These are phyloP conservation scores for Alouatta palliata DNA, from an alignment of 2,113 vertebrate species.

Conservation along the genomic window DNA sequence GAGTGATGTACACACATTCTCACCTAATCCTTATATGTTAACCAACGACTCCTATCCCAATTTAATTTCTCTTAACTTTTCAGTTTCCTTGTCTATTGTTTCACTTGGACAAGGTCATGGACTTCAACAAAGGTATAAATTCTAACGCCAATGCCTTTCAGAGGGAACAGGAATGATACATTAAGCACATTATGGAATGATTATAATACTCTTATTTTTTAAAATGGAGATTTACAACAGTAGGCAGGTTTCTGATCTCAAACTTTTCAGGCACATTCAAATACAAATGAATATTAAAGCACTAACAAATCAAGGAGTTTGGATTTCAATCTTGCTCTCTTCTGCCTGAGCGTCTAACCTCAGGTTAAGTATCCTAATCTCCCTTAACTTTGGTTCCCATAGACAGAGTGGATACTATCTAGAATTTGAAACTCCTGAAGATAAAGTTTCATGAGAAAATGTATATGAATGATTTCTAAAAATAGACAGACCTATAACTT, in stretches of 20 bases:
- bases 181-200: not conserved
- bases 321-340: not conserved
- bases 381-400: not conserved
- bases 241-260: not conserved
- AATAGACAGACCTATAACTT: not conserved
- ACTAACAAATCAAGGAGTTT: too few species aligned
- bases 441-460: not conserved
- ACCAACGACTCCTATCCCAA: not conserved
- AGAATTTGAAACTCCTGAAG: not conserved
- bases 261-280: not conserved
- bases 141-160: not conserved
- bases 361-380: not conserved
- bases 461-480: not conserved
- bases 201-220: not conserved
- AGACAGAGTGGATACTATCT: not conserved
- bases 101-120: not conserved
- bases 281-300: not conserved
- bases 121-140: not conserved
- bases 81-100: not conserved
- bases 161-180: not conserved
- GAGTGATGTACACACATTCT: not conserved
- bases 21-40: not conserved
- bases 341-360: not conserved
- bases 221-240: not conserved
- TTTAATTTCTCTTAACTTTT: not conserved